These are phyloP conservation scores for Penaeus japonicus DNA, from an alignment of 1,140 invertebrate genomes.

Conservation along the genomic window DNA sequence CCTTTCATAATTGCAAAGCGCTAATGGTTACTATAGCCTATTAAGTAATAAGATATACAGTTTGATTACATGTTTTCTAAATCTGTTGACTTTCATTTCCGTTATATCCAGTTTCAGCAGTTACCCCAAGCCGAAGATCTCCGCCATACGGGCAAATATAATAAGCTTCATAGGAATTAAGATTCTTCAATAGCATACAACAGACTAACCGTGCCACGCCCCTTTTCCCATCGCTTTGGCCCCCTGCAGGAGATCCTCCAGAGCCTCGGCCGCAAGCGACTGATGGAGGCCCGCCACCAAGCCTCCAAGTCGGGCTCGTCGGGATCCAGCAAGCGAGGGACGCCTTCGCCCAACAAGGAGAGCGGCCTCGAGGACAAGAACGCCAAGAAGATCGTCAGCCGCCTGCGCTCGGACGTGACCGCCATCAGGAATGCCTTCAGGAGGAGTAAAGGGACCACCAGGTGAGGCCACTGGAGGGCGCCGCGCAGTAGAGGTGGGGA, in stretches of 20 bases:
- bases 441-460: slow-evolving; percentile 67
- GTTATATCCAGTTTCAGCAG: too few species aligned
- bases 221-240: not conserved
- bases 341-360: slow-evolving; percentile 46
- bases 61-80: too few species aligned
- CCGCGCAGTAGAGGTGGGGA: too few species aligned
- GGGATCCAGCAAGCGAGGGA: slow-evolving; percentile 36
- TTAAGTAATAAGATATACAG: too few species aligned
- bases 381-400: slow-evolving; percentile 73
- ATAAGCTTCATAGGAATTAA: not conserved
- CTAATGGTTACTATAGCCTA: too few species aligned
- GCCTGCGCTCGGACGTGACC: slow-evolving; percentile 83
- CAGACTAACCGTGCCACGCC: not conserved
- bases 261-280: slow-evolving; percentile 81
- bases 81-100: too few species aligned
- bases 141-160: too few species aligned
- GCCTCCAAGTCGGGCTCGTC: slow-evolving; percentile 44
- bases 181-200: not conserved
- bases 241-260: slow-evolving; percentile 74
- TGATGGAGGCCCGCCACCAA: slow-evolving; percentile 78
- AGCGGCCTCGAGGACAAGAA: slow-evolving; percentile 52
- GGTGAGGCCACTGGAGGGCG: slow-evolving; percentile 7
- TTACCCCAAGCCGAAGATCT: too few species aligned
- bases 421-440: slow-evolving; percentile 74
- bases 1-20: too few species aligned